Evolutionary conservation across 2,888 invertebrate genomes (phyloP), one percentile per base, ranked within the genome.

Genomic region (Neria commutata): DNA sequence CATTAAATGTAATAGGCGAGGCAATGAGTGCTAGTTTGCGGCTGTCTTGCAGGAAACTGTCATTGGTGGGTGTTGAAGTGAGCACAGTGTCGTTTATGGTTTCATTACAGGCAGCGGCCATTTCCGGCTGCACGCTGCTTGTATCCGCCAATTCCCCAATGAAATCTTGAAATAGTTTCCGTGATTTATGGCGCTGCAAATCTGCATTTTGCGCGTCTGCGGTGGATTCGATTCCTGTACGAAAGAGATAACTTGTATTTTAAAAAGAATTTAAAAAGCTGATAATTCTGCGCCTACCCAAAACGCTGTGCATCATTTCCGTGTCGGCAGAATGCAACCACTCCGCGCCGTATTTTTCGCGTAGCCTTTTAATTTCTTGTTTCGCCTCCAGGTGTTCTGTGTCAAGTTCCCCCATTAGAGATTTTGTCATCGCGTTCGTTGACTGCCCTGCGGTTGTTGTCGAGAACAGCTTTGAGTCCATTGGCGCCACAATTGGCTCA

Each of bases 321-420:
- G 85, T 85, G 53, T 83, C 84, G 50, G 84, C 81, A 50, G 82
- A 82, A 58, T 85, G 85, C 26, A 89, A 70, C 89, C 89, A 89
- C 52, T 85, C 83, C 65, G 85, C 84, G 11, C 88, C 89, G 71
- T 84, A 86, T 67, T 84, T 84, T 61, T 85, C 77, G 14, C 87
- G 80, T 17, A 88, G 68, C 21, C 81, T 83, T 65, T 87, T 83
- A 58, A 89, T 85, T 74, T 86, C 84, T 63, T 84, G 83, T 67
- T 87, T 88, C 0, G 85, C 85, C 67, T 85, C 85, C 58, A 87
- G 77, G 71, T 87, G 85, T 54, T 85, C 84, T 24, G 33, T 29
- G 45, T 45, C 26, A 26, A 11, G 17, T n/a, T 37, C 37, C 6
- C 50, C 48, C 3, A 61, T 16, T 26, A 55, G 4, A 19, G 47